Conservation (phyloP, 2,797 vertebrate genomes). For the Microctenopoma lineatum region DNA sequence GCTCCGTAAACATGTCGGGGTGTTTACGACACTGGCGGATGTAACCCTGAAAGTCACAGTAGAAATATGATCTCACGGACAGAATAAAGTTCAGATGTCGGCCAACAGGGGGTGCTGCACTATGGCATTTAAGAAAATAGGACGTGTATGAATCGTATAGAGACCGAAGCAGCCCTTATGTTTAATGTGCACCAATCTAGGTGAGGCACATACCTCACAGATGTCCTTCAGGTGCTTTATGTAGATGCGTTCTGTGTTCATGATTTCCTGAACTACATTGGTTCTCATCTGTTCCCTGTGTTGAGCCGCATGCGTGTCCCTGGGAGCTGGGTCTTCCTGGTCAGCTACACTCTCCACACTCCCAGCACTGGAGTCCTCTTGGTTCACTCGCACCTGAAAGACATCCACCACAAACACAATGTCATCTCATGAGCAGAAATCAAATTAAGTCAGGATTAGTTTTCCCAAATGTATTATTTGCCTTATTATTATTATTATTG, state of each 20-base stretch:
- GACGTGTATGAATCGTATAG: background rate
- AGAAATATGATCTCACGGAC: background rate
- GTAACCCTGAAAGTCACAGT: conserved; percentile 87
- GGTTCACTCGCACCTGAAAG: conserved; percentile 94
- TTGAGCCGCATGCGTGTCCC: conserved; percentile 83
- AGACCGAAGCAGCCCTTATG: background rate
- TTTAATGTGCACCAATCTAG: background rate
- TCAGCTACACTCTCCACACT: conserved; percentile 82
- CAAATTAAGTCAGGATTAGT: background rate
- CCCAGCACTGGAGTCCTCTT: conserved; percentile 90
- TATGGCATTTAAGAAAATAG: background rate
- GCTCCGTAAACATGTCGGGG: conserved; percentile 92
- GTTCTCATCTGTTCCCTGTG: conserved; percentile 97
- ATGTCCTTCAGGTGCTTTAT: conserved; percentile 98
- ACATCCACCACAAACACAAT: conserved; percentile 15
- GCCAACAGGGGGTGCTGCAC: conserved; percentile 64
- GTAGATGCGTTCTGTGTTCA: conserved; percentile 97
- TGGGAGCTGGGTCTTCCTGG: conserved; percentile 82
- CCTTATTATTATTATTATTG: background rate
- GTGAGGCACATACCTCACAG: conserved; percentile 87
- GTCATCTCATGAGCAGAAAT: background rate
- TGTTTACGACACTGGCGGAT: conserved; percentile 97
- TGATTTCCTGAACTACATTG: conserved; percentile 97
- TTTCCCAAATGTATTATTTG: background rate
- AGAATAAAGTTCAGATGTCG: conserved; percentile 32